Evolutionary conservation across 2,797 vertebrate genomes (phyloP).

Genomic region (Mico argentatus): DNA sequence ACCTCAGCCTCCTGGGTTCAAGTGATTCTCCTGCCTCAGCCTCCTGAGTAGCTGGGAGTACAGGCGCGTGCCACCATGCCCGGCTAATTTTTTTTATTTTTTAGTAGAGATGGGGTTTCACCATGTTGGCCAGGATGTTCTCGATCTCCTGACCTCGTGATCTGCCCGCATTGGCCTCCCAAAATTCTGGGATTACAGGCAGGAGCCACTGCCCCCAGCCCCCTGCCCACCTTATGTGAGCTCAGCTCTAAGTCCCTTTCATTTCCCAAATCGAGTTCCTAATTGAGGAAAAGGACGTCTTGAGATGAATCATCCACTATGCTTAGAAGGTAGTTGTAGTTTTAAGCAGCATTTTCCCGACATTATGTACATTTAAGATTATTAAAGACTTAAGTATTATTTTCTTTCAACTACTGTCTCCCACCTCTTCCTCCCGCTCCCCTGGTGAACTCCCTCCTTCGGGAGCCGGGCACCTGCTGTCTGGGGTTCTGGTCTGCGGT

Average conservation of each 20-base stretch:
- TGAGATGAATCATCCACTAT: neutral
- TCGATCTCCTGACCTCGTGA: no score
- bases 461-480: neutral
- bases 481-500: neutral
- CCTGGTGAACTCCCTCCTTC: neutral
- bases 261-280: neutral
- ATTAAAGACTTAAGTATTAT: neutral
- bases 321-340: neutral
- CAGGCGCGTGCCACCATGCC: no score
- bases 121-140: no score
- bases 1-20: no score
- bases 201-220: no score
- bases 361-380: neutral
- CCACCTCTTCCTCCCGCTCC: neutral
- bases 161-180: no score
- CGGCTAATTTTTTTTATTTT: no score
- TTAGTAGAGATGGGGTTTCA: no score
- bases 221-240: neutral
- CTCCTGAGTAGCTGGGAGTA: no score
- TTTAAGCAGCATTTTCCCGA: neutral
- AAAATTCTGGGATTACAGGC: no score
- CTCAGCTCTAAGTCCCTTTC: neutral
- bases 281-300: neutral
- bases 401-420: neutral
- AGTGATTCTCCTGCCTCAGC: no score